Base-by-base conservation (phyloP, 2,797 vertebrate genomes). In the Prunella strophiata region DNA sequence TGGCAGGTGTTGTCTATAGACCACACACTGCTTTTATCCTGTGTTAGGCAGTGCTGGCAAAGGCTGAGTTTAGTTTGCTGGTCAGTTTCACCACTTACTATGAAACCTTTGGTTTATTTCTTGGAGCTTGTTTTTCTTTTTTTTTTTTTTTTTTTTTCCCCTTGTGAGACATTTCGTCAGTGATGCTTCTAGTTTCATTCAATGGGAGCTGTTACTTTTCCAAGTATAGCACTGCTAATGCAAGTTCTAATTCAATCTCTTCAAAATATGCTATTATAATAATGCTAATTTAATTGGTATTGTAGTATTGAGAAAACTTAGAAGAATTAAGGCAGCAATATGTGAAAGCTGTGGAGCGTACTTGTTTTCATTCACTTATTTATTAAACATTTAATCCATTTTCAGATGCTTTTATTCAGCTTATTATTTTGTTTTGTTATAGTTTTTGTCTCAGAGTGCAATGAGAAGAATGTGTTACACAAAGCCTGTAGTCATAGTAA, bases 171-270 rank as follows among this genome's bases (percentile, higher is more conserved):
- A 29, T 43, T 91, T 84, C 51, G 29, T 29, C 38, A 65, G 76
- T 34, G 80, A 40, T n/a, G 26, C 67, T 86, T 50, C 10, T 43
- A 15, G 57, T 73, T 94, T 71, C 54, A 38, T 62, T 88, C 70
- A 54, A 2, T 32, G 16, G 34, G 45, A 89, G 45, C 58, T 65
- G 22, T 50, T 95, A 29, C 2, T 23, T 80, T 94, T 75, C 43
- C 26, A 72, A 43, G 20, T 74, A 16, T 26, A 74, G 88, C 45
- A 34, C 61, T 94, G 95, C 43, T 86, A 51, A 40, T 80, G 36
- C 62, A 85, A 58, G n/a, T 78, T 88, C 67, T 95, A 89, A 89
- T 94, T 88, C 73, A 91, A 62, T 85, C 32, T 78, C 42, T 86
- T 83, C 36, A 85, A 88, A 94, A 72, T 29, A 34, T 16, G 43